Evolutionary conservation across 2,888 invertebrate species (phyloP).

Genomic region (Holacanthella duospinosa): DNA sequence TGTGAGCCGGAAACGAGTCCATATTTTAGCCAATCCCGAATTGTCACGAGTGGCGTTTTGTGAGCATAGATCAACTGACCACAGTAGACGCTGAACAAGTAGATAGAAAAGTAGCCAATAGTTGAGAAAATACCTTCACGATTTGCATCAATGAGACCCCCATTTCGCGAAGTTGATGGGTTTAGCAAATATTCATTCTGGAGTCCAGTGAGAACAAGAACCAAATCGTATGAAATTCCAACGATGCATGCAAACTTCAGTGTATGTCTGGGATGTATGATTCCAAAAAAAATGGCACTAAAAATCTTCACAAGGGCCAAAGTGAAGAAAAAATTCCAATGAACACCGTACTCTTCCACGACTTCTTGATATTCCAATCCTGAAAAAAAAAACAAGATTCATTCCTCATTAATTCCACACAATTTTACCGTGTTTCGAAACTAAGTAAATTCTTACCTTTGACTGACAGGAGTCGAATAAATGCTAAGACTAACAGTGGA

Average conservation of each 20-base stretch:
- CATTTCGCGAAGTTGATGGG: constrained; percentile 44
- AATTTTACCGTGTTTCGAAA: neutral
- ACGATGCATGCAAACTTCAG: constrained; percentile 50
- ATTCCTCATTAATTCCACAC: neutral
- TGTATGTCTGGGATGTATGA: constrained; percentile 47
- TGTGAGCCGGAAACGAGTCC: constrained; percentile 20
- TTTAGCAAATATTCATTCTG: constrained; percentile 58
- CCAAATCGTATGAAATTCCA: constrained; percentile 55
- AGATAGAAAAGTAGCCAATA: constrained; percentile 73
- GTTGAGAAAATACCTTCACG: constrained; percentile 81
- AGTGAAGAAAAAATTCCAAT: constrained; percentile 98
- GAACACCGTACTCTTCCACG: constrained; percentile 85
- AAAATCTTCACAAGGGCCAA: constrained; percentile 69
- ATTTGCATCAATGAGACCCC: constrained; percentile 64
- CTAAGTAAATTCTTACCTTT: constrained; percentile 31
- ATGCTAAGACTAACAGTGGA: constrained; percentile 52
- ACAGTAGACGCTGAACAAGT: constrained; percentile 60
- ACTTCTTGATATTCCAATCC: constrained; percentile 72
- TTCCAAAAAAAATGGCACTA: constrained; percentile 52
- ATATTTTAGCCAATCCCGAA: constrained; percentile 32
- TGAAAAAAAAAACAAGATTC: constrained; percentile 38
- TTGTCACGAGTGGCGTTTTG: constrained; percentile 11
- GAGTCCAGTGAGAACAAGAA: constrained; percentile 51
- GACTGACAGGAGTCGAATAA: constrained; percentile 45
- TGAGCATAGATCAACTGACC: constrained; percentile 47